Evolutionary conservation across 2,888 invertebrate species (phyloP), one percentile per base, ranked within the genome.

Genomic region (Empis stercorea): DNA sequence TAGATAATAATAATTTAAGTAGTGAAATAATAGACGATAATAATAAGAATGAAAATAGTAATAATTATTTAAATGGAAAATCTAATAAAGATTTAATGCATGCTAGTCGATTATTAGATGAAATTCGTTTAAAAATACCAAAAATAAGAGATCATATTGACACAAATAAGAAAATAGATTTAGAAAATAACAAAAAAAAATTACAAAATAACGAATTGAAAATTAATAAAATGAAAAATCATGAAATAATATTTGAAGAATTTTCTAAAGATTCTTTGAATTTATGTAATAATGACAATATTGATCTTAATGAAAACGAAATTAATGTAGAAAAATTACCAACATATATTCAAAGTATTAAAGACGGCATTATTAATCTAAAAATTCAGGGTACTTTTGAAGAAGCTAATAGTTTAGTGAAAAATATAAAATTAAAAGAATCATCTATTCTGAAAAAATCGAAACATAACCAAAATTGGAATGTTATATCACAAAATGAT

Each of bases 351-450:
- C 70, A 70, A 57, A 69, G 65, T 58, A 59, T 69, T 53, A 59
- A 66, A 55, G 63, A 69, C 56, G 79, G 78, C 46, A 76, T 79
- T 59, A 68, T 79, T 56, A 73, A 78, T 55, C 76, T 79, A 48
- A 74, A 75, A 62, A 76, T 79, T 55, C 76, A 78, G 60, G 77
- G 75, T 52, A 79, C 77, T 61, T 79, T 72, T 57, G 74, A 76
- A 57, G 68, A 72, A 54, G 79, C 79, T 52, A 71, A 72, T 42
- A 75, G 78, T 57, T 68, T 81, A 57, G 77, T 82, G 48, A 76
- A 81, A 50, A 62, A 62, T 53, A 58, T 66, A 43, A 61, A 63
- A 51, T 61, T 61, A 14, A 44, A 71, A 70, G 57, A 74, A 37
- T 40, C n/a, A n/a, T n/a, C n/a, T n/a, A n/a, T n/a, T n/a, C n/a